Base-by-base conservation (phyloP, 2,888 invertebrate species). In the Pelosia muscerda region DNA sequence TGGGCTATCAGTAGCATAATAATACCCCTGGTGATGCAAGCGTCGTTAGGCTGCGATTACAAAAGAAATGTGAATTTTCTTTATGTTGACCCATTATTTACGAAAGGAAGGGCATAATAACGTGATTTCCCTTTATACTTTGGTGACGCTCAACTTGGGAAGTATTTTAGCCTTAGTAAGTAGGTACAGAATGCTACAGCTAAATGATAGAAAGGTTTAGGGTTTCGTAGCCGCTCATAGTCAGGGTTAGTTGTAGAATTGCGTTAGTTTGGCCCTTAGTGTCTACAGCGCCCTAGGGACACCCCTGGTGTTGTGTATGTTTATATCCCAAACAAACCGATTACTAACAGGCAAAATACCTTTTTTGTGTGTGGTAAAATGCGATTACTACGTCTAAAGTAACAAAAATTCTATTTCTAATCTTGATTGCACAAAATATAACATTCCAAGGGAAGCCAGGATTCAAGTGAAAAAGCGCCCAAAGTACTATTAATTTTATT, bases 1-100 rank as follows among this genome's bases (percentile, higher is more conserved):
- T 19, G 6, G 42, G 42, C 42, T 49, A 49, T 49, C 49, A 49
- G 49, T 49, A 49, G 49, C 49, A n/a, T 49, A 49, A 49, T 49
- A 49, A 49, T 49, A 49, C 49, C 49, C 49, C 9, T 49, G 49
- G 49, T 15, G 49, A 19, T 49, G 49, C 49, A 49, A 49, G 49
- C 49, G n/a, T 49, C 49, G n/a, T 49, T 49, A 49, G 49, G 49
- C n/a, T 49, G n/a, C 49, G 49, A 49, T 49, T 49, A 49, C 49
- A n/a, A 49, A 49, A n/a, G 19, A 49, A 49, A 49, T 49, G 49
- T 19, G 49, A 49, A 19, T 49, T 49, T 49, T 49, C 49, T 49
- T 49, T n/a, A 49, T 49, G 49, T 49, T 49, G 49, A 49, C 49
- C 49, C 49, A 49, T 49, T 49, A 49, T 49, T 49, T 49, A n/a